Base-by-base conservation (phyloP, 2,888 invertebrate genomes). In the Drosophila vallismaia region DNA sequence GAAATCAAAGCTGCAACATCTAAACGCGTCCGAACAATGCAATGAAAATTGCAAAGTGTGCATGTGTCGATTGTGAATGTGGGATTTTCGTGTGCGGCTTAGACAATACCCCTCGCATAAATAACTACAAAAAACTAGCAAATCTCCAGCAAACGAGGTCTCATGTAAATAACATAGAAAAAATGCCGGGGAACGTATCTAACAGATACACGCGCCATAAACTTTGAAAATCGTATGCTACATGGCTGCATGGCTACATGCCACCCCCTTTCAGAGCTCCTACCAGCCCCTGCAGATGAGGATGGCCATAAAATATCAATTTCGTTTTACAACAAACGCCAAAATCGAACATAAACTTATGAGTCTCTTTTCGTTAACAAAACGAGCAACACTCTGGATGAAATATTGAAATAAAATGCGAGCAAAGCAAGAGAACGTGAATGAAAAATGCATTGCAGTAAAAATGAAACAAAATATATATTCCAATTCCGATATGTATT, bases 271-370 rank as follows among this genome's bases (percentile, higher is more conserved):
- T 19, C 2, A 19, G 19, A 19, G 19, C 19, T 19, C 19, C 19
- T 2, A 19, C 19, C 19, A 19, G 2, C 19, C 19, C 19, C 19
- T 77, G 82, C 79, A 80, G 86, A 84, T 84, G 86, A 81, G 86
- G 76, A 74, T 64, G 71, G 87, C 79, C 86, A 85, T 88, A 85
- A 85, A 85, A 85, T 87, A 85, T 85, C 88, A 85, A 88, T 85
- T 85, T 88, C 83, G 83, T 75, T 85, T 85, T 85, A 86, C 67
- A 60, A 56, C 56, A 74, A 75, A 66, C 79, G 76, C 79, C 88
- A 77, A 82, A 88, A 82, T 74, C 78, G 78, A 83, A 80, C 70
- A 71, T 46, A 77, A 77, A 83, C 86, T 86, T 79, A 83, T 87
- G 88, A 83, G 77, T 73, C 60, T 68, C 71, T 46, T 62, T 55